phyloP scores from a whole-genome alignment of 2,113 vertebrate species.

The Syngnathus typhle region DNA sequence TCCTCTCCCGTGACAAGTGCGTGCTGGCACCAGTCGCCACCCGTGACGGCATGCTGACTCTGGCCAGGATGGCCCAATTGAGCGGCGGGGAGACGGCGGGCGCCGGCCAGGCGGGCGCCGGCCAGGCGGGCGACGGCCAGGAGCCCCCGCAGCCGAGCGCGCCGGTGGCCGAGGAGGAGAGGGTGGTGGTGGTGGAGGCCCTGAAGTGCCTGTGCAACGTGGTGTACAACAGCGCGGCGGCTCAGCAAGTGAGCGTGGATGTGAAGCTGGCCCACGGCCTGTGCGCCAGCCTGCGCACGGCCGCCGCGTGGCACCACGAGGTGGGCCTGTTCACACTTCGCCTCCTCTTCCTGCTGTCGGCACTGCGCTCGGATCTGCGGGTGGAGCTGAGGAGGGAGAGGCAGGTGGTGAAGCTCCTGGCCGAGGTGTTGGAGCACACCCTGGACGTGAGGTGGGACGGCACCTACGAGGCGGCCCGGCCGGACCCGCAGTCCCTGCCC shows the following conservation, averaged over 20 bases:
- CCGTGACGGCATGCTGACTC: conserved; percentile 82
- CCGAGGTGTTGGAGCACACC: conserved; percentile 84
- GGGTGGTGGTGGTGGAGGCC: conserved; percentile 88
- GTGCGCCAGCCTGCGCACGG: conserved; percentile 76
- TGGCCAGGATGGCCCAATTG: conserved; percentile 80
- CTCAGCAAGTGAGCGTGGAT: conserved; percentile 88
- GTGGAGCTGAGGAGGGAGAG: conserved; percentile 76
- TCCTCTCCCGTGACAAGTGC: conserved; percentile 91
- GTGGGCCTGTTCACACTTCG: conserved; percentile 92
- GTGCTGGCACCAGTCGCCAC: conserved; percentile 90
- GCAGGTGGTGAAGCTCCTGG: conserved; percentile 80
- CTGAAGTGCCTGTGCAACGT: conserved; percentile 97
- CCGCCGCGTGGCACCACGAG: conserved; percentile 73
- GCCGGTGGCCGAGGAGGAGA: conserved; percentile 70
- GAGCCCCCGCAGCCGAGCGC: conserved; percentile 48
- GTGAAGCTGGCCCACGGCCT: conserved; percentile 82
- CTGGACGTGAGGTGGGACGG: conserved; percentile 85
- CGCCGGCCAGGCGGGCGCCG: conserved; percentile 3
- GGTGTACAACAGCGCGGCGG: conserved; percentile 87
- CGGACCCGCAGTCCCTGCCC: conserved; percentile 70
- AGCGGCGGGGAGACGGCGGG: conserved; percentile 9
- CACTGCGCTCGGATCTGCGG: conserved; percentile 83
- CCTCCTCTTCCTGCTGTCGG: conserved; percentile 91
- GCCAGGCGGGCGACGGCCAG: conserved; percentile 10
- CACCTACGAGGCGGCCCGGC: conserved; percentile 76